Conservation (phyloP, 2,888 invertebrate genomes). For the Heliconius cydno region DNA sequence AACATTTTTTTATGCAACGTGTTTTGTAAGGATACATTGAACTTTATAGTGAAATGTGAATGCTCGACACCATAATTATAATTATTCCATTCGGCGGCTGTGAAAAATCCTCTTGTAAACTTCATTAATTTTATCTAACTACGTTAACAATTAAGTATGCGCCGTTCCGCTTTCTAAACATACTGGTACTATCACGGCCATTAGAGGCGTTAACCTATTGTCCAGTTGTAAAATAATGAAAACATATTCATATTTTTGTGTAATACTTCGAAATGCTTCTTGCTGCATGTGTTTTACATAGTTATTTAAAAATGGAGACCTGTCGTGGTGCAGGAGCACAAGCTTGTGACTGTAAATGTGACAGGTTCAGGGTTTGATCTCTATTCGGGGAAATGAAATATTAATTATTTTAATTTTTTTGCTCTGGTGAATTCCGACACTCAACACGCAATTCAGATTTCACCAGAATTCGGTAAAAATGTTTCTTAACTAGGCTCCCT, state of each 20-base stretch:
- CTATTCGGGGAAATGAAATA: no score
- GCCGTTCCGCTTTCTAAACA: slow-evolving; percentile 73
- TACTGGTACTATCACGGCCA: slow-evolving; percentile 45
- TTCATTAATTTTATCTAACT: slow-evolving; percentile 46
- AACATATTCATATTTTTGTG: slow-evolving; percentile 8
- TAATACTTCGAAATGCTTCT: neutral
- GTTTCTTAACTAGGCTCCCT: no score
- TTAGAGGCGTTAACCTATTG: neutral
- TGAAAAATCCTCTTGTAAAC: slow-evolving; percentile 33
- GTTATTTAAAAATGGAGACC: neutral
- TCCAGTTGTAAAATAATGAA: slow-evolving; percentile 14
- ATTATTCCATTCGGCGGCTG: slow-evolving; percentile 30
- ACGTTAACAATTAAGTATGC: slow-evolving; percentile 50
- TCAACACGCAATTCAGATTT: no score
- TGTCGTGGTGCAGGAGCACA: no score
- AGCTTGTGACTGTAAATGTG: no score
- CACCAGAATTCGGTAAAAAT: no score
- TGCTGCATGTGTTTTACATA: neutral
- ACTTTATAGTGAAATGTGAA: slow-evolving; percentile 18
- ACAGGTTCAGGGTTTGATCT: no score
- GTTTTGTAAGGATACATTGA: slow-evolving; percentile 33
- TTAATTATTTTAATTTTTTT: no score
- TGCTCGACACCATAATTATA: slow-evolving; percentile 12
- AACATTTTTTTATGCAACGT: slow-evolving; percentile 29
- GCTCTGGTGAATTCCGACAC: no score